Base-by-base conservation (phyloP, 2,888 invertebrate species). In the Encarsia formosa region DNA sequence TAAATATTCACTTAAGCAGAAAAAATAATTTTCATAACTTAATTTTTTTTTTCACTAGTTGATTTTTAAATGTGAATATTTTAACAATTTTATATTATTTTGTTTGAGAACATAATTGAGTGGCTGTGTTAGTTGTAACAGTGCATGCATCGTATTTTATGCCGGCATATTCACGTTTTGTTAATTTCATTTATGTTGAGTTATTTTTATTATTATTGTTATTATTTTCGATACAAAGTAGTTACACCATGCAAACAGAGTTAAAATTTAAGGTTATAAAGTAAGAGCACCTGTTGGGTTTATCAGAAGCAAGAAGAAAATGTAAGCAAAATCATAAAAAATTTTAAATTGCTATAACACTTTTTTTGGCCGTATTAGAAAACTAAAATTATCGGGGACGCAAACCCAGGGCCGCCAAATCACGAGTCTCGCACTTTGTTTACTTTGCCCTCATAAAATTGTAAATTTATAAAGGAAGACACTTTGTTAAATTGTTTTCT, bases 121-220 rank as follows among this genome's bases (percentile, higher is more conserved):
- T 29, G 13, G 34, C 58, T 67, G 64, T 58, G 63, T 65, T 61
- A 63, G 63, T 63, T 59, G 66, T 61, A 64, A 62, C 63, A 63
- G 56, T 65, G 73, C 73, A 73, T 70, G 70, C 47, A 59, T 58
- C 53, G 62, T 63, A 61, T 66, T 61, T 67, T 68, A 71, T 73
- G 73, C 73, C 70, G 71, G 73, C 73, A 73, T 73, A 73, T 73
- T 73, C 64, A 61, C 59, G 59, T 54, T 61, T 60, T 61, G 59
- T 59, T 62, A 23, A 58, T 61, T 60, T 49, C 46, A 43, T 65
- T 62, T 50, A 55, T 44, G 55, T 53, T 52, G 35, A 35, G 16
- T 41, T 41, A 34, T 37, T 35, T 15, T 48, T 40, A 29, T 22
- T 38, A 45, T 24, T 6, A 23, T 45, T 15, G n/a, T 37, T 19